Base-by-base conservation (phyloP, 2,797 vertebrate species). In the Mastacembelus armatus region DNA sequence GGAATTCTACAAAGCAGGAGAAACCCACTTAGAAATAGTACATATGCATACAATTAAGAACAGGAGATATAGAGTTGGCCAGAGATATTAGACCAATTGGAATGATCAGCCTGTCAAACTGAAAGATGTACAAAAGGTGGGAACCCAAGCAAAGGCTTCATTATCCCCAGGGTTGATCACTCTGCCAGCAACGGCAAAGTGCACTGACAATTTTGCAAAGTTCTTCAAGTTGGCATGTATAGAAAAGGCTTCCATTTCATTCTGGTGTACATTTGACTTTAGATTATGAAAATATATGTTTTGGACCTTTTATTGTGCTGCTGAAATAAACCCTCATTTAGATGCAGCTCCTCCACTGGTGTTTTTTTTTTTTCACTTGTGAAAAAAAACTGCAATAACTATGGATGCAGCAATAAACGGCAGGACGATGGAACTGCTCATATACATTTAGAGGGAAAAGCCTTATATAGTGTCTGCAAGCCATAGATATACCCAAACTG, bases 101-200 rank as follows among this genome's bases (percentile, higher is more conserved):
- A 76, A 61, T 62, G 73, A 80, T 67, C 65, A 38, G 43, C 35
- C 44, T 59, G 49, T 24, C 27, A 75, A 77, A 75, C 45, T 66
- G 58, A 77, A 79, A 77, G 56, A 76, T 70, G 55, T 72, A 48
- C 32, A 70, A 79, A 73, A 71, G 71, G 61, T 76, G 67, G 39
- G 39, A 50, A 76, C 18, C 67, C 42, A 70, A 75, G 48, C 56
- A 61, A 69, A 65, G 54, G 51, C 60, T 66, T 72, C 66, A 79
- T 84, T 77, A 81, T 78, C 66, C 56, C 12, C 45, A 22, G 40
- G 67, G 74, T 66, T 73, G 58, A 66, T 30, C 49, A 18, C 59
- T 54, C 49, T 56, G 51, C 55, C 43, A 77, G 61, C 58, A 27
- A n/a, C 32, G 26, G 54, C 32, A 39, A 52, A 67, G 42, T 33